Base-by-base conservation (phyloP, 2,888 invertebrate species). In the Polyommatus icarus region DNA sequence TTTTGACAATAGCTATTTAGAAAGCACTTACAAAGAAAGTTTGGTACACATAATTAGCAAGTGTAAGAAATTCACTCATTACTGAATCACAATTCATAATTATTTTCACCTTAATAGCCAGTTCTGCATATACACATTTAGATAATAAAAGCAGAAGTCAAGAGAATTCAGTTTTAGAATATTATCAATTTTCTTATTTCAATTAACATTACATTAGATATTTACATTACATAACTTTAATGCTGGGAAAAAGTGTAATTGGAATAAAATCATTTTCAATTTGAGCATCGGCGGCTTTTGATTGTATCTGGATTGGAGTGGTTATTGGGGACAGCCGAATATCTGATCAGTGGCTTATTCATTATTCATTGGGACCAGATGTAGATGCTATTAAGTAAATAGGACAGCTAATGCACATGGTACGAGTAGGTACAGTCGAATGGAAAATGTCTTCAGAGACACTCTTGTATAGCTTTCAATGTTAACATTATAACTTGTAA, bases 361-460 rank as follows among this genome's bases (percentile, higher is more conserved):
- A 90, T 78, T 85, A 87, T 89, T 90, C 88, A 90, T 89, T 85
- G 84, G 85, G 87, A 89, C 85, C 93, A 93, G 90, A 93, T 92
- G 92, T 86, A 85, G 84, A 85, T 82, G 83, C 84, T 85, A 86
- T 87, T 90, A 87, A 87, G 81, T 83, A 83, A 80, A 72, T 77
- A 72, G 83, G 82, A 84, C 79, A 82, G 80, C 83, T 80, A 83
- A 83, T 82, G 81, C 80, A 29, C 18, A 57, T 71, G 32, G 29
- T 36, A 71, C 54, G 61, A 46, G 36, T 61, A 76, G 40, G 18
- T 24, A 46, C 75, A 29, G 46, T 24, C 29, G n/a, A 72, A n/a
- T 75, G 24, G 24, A 73, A 50, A 46, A 32, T 75, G 54, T 50
- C 24, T 29, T 77, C 20, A 78, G 61, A n/a, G 57, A 32, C 32